Base-by-base conservation (phyloP, 2,888 invertebrate species). In the Podabrus alpinus region DNA sequence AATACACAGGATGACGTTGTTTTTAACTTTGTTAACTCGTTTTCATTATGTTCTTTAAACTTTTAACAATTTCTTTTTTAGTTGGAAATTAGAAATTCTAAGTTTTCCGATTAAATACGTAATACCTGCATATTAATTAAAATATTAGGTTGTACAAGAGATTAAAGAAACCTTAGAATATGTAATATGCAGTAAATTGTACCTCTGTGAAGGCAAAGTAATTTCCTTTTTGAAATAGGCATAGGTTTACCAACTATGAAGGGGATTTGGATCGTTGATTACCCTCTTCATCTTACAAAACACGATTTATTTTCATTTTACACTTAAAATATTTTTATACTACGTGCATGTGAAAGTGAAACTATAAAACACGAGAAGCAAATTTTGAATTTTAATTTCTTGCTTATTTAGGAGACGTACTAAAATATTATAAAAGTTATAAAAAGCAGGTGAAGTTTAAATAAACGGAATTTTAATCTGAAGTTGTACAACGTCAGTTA, bases 151-250 rank as follows among this genome's bases (percentile, higher is more conserved):
- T n/a, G 45, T 45, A 45, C 45, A 45, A 45, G 45, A 45, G 45
- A 45, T 45, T 45, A 45, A 45, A 45, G 45, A 45, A 45, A 45
- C 45, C 45, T 45, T 45, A 45, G 45, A 45, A 80, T 81, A 80
- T 80, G 84, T 86, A 86, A 86, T 86, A 86, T 86, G 86, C 86
- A 86, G 86, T 86, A 86, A 86, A 86, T 86, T 86, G 85, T 85
- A 82, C 80, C 81, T 80, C 78, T 75, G 77, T 82, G 83, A 83
- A 85, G 83, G 83, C 85, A 78, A 86, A 86, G 86, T 86, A 86
- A 86, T 86, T 86, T 86, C 86, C 86, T 84, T 81, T 82, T 82
- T 82, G 84, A 83, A 85, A 86, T 85, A 84, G 84, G 84, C 84
- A 81, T 82, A 83, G 82, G 84, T 83, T 81, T 80, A 81, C 82